Evolutionary conservation across 1,140 invertebrate genomes (phyloP), one percentile per base, ranked within the genome.

Genomic region (Frieseomelitta varia): DNA sequence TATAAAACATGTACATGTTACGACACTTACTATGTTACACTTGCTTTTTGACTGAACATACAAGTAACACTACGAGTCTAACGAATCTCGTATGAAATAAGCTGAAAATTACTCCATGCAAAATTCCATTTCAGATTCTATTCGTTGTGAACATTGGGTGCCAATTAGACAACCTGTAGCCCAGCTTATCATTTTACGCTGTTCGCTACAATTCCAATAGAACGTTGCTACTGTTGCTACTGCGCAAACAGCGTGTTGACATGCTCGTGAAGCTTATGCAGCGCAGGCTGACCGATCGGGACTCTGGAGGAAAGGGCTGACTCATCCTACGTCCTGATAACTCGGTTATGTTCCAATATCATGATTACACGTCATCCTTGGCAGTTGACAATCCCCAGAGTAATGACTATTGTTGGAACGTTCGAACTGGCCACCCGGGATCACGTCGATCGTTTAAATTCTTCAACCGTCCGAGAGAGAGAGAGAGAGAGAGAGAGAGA

Each of bases 281-380:
- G 55, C 83, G 72, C 58, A 81, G 63, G 67, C 80, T 72, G 85
- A 74, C 79, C 77, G 81, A 71, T 75, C 56, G 53, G n/a, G 47
- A 71, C 73, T 85, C 83, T 27, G 58, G 61, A 84, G 82, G 88
- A 87, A 87, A 86, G 81, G 88, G 81, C 71, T 27, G 55, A 51
- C 63, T 79, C 69, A 68, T 71, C 81, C 81, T 78, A 55, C 55
- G 3, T 17, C 39, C 74, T 78, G 89, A 90, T 90, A 90, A 90
- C 79, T 88, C 79, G 84, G 89, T 90, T 90, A 90, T 67, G 79
- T 90, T 85, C 86, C 89, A 90, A 90, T 90, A 90, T 90, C 89
- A 90, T 82, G 89, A 90, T 90, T 90, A 86, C 89, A 81, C 61
- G 88, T 90, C 88, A 90, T 88, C 80, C 83, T 81, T 85, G 88